A percentile compares a stretch with the other conserved stretches of the same genome.
phyloP scores from a whole-genome alignment of 2,113 vertebrate species.

The Danio rerio region DNA sequence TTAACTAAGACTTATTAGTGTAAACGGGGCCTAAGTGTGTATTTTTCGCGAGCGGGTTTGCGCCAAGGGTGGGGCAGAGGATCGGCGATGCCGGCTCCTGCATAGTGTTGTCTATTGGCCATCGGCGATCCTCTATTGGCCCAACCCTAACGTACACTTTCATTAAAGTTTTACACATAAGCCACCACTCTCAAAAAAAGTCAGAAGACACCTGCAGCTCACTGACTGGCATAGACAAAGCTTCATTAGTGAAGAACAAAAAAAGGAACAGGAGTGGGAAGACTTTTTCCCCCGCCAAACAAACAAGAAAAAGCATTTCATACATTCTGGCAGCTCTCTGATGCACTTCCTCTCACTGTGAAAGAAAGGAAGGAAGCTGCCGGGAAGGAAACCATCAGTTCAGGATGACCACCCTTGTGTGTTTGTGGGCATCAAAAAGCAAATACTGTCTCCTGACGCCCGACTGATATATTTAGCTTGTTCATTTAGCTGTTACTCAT shows the following conservation, averaged over 20 bases:
- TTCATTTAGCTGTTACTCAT: neutral
- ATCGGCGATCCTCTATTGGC: too few species aligned
- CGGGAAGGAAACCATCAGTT: constrained; percentile 39
- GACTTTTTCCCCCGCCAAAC: neutral
- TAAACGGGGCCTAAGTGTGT: too few species aligned
- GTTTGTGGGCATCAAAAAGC: neutral
- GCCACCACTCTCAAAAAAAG: neutral
- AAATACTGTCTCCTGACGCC: neutral
- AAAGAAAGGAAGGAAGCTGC: constrained; percentile 27
- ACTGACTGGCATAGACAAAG: constrained; percentile 9
- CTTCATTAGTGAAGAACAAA: neutral
- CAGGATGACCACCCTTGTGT: constrained; percentile 16
- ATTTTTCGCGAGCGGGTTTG: too few species aligned
- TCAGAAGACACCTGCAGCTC: constrained; percentile 13
- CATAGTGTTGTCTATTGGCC: too few species aligned
- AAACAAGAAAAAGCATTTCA: constrained; percentile 19
- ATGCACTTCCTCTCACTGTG: constrained; percentile 46
- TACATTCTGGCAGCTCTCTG: neutral
- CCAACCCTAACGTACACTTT: too few species aligned
- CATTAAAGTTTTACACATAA: neutral
- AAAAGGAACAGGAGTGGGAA: constrained; percentile 5
- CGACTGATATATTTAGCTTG: constrained; percentile 23
- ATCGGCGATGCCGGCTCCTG: too few species aligned
- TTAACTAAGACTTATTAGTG: too few species aligned
- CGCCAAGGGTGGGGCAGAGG: too few species aligned